Conservation (phyloP, 2,113 vertebrate species). For the cattle (Bos taurus) region ARS-UCD2.0 NC_037347.1:10062501-10063000, state of each 20-base stretch:
- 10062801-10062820: background rate
- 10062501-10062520: background rate
- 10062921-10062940: background rate
- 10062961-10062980: background rate
- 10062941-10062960: background rate
- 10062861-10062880: background rate
- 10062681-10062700: background rate
- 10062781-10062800: background rate
- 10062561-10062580: background rate
- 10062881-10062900: background rate
- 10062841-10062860: background rate
- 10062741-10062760: background rate
- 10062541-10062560: background rate
- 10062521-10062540: background rate
- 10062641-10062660: background rate
- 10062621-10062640: background rate
- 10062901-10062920: background rate
- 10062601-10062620: background rate
- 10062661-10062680: background rate
- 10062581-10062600: background rate
- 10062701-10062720: background rate
- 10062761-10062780: background rate
- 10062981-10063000: background rate
- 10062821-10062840: background rate
- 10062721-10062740: background rate